Base-by-base conservation (phyloP, 2,888 invertebrate genomes). In the Apocheima hispidaria region DNA sequence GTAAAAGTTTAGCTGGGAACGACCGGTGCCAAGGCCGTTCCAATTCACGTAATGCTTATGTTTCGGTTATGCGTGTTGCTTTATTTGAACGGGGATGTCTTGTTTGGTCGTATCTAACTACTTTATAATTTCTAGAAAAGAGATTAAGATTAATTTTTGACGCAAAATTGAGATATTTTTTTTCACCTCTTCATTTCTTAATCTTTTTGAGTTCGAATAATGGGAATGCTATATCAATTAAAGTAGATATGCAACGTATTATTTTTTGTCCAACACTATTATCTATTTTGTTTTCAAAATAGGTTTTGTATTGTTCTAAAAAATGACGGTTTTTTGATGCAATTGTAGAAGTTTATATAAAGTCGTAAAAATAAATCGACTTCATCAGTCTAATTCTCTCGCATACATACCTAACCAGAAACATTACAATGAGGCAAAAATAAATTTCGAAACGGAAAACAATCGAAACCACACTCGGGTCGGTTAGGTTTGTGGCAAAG, bases 401-500 rank as follows among this genome's bases (percentile, higher is more conserved):
- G 2, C 30, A 30, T 16, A 43, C 44, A 44, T 30, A 30, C 20
- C 20, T 46, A 50, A 50, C 38, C 50, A 50, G 23, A 46, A 38
- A 21, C 28, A 28, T 49, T 36, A 28, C 28, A 36, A 14, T n/a
- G n/a, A n/a, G n/a, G 44, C 33, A 40, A 33, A 55, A 46, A 61
- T 41, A 51, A 60, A 49, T 54, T 46, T 38, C 48, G 23, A 33
- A 44, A 46, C 40, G 49, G 48, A 30, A 74, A 72, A 76, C 78
- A 77, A 77, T 78, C 69, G 73, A 58, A 63, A 63, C 64, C 67
- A 69, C 16, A 60, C 69, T 66, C 67, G 65, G 70, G 67, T 62
- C 63, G 67, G 71, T 72, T 79, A 82, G 79, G 81, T 83, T 79
- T 70, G 82, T 83, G 87, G 85, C 82, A 79, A 79, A 81, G 86